Evolutionary conservation across 2,113 vertebrate genomes (phyloP).

Genomic region (pig (Sus scrofa)): T2T-Sscrofa CM000824.6:63652001-63652500

Average conservation of each 20-base stretch:
- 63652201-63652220: not conserved
- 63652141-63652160: not conserved
- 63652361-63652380: not conserved
- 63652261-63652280: not conserved
- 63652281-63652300: not conserved
- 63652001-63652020: not conserved
- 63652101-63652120: not conserved
- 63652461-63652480: not conserved
- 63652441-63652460: not conserved
- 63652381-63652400: not conserved
- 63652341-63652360: not conserved
- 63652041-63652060: not conserved
- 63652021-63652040: not conserved
- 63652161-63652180: not conserved
- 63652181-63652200: not conserved
- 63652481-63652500: not conserved
- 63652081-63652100: not conserved
- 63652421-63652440: not conserved
- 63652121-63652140: not conserved
- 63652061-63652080: not conserved
- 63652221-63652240: not conserved
- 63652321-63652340: not conserved
- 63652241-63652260: not conserved
- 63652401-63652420: not conserved
- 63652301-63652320: not conserved